Conservation (phyloP, 1,140 invertebrate species). For the Polyergus mexicanus region DNA sequence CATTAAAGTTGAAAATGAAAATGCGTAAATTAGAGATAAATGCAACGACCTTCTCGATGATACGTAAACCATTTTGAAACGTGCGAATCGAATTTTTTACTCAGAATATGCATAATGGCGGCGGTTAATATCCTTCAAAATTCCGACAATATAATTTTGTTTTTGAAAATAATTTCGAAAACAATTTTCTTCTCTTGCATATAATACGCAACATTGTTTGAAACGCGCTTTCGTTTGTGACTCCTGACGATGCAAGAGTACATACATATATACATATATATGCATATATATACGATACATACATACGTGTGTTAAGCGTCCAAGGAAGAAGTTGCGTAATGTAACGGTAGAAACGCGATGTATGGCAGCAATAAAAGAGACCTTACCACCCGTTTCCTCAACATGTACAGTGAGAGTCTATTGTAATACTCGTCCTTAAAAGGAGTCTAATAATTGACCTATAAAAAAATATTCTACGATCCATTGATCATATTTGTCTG, state of each 20-base stretch:
- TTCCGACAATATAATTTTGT: not conserved
- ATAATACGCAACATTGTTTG: not conserved
- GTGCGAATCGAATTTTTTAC: not conserved
- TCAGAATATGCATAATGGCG: not conserved
- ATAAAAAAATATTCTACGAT: not conserved
- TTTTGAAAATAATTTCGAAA: not conserved
- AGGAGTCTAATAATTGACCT: not conserved
- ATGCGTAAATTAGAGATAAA: slow-evolving; percentile 16
- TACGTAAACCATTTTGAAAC: not conserved
- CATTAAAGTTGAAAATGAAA: not conserved
- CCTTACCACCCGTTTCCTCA: not conserved
- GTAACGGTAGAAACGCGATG: slow-evolving; percentile 49
- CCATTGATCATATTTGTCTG: not conserved
- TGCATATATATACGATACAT: slow-evolving; percentile 12
- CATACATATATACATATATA: slow-evolving; percentile 10
- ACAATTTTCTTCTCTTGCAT: not conserved
- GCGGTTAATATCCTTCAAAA: not conserved
- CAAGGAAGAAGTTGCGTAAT: slow-evolving; percentile 53
- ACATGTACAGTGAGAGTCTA: not conserved
- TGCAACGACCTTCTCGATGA: not conserved
- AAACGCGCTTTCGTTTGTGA: slow-evolving; percentile 3
- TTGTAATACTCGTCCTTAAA: not conserved
- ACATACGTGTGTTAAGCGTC: not conserved
- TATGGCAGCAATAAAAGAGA: slow-evolving; percentile 32
- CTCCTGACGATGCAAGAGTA: slow-evolving; percentile 32